Evolutionary conservation across 2,113 vertebrate species (phyloP).

Genomic region (Orientallactaga bullata): DNA sequence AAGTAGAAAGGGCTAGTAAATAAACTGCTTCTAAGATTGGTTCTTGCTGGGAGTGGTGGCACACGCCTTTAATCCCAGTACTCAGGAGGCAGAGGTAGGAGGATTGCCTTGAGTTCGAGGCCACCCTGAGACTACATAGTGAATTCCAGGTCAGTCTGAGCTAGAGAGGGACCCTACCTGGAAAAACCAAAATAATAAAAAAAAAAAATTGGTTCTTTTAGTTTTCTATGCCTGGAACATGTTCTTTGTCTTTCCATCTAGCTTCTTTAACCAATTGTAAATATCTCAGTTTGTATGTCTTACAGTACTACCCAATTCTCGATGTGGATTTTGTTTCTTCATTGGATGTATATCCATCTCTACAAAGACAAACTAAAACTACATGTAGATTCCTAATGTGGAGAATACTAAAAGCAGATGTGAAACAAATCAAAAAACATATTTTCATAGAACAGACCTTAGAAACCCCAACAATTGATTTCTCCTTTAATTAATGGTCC

Average conservation of each 20-base stretch:
- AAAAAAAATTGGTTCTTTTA: constrained; percentile 35
- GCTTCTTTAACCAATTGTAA: constrained; percentile 1
- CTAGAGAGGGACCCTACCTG: no score
- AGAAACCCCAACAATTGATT: constrained; percentile 1
- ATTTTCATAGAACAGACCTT: constrained; percentile 51
- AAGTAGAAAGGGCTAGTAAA: constrained; percentile 46
- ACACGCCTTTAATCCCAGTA: no score
- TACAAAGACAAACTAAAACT: constrained; percentile 14
- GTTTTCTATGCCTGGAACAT: constrained; percentile 24
- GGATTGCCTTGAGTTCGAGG: no score
- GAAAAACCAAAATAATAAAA: no score
- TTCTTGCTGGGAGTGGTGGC: no score
- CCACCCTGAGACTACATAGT: no score
- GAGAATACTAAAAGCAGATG: constrained; percentile 17
- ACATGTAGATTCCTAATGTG: not conserved
- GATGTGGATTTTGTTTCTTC: not conserved
- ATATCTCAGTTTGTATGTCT: constrained; percentile 15
- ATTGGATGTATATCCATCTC: not conserved
- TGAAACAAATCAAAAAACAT: not conserved
- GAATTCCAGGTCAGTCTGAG: no score
- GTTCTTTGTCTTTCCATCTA: not conserved
- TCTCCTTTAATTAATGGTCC: constrained; percentile 25
- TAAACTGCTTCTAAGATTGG: constrained; percentile 23
- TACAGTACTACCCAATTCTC: not conserved
- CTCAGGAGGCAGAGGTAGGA: no score